A percentile compares a stretch with the other conserved stretches of the same genome.
Evolutionary conservation across 1,140 invertebrate species (phyloP).

Genomic region (Sitophilus oryzae): DNA sequence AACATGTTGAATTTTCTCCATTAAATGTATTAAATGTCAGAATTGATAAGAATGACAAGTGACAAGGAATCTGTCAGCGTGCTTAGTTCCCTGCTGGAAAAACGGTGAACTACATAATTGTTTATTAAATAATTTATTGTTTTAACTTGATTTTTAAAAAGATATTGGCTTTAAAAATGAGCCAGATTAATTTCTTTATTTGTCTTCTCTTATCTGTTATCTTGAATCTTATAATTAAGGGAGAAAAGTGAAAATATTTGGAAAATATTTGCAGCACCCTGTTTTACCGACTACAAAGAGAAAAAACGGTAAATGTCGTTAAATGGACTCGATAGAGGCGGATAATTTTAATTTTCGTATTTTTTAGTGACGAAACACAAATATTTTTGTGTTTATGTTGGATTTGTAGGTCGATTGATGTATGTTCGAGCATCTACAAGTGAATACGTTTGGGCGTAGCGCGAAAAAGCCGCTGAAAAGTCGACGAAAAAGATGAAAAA

Average conservation of each 20-base stretch:
- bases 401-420: background rate
- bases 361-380: conserved; percentile 11
- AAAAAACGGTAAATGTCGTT: conserved; percentile 23
- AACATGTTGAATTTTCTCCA: no score
- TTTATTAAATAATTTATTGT: no score
- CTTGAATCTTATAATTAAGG: background rate
- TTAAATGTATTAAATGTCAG: no score
- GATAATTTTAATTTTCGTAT: conserved; percentile 21
- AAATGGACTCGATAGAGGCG: conserved; percentile 18
- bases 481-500: conserved; percentile 12
- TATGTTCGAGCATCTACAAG: background rate
- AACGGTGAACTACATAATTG: no score
- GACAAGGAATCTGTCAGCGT: no score
- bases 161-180: no score
- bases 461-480: background rate
- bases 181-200: no score
- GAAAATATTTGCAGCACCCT: background rate
- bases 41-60: no score
- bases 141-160: no score
- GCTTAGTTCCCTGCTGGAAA: no score
- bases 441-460: background rate
- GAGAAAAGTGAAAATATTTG: background rate
- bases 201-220: background rate
- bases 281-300: conserved; percentile 13
- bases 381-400: conserved; percentile 8